These are phyloP conservation scores for Sinella curviseta DNA, from an alignment of 1,140 invertebrate species.

Conservation along the genomic window DNA sequence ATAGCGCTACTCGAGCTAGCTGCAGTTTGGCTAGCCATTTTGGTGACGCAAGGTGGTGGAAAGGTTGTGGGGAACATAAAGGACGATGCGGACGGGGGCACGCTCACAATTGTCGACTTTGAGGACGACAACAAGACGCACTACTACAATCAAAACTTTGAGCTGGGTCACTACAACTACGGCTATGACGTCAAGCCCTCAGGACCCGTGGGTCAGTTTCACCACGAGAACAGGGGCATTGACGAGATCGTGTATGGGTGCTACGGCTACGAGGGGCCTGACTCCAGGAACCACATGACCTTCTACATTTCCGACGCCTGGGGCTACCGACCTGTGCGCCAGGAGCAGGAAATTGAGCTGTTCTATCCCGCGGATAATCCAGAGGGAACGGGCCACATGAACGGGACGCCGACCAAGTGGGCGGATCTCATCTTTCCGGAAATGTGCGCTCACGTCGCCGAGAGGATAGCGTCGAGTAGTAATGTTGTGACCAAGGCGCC, in stretches of 20 bases:
- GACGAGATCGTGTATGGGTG: constrained; percentile 76
- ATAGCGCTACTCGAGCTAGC: neutral
- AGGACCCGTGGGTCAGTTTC: constrained; percentile 71
- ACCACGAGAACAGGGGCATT: constrained; percentile 71
- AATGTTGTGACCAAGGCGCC: constrained; percentile 26
- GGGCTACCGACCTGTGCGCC: constrained; percentile 71
- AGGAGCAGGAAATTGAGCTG: constrained; percentile 68
- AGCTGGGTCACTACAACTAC: constrained; percentile 71
- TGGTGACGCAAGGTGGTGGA: neutral
- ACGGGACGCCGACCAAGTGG: constrained; percentile 63
- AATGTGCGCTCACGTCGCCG: constrained; percentile 59
- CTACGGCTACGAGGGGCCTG: constrained; percentile 72
- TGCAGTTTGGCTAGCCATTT: neutral
- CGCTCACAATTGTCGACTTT: constrained; percentile 63
- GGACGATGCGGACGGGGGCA: constrained; percentile 28
- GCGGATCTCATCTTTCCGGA: constrained; percentile 64
- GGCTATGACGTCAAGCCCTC: constrained; percentile 64
- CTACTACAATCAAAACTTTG: constrained; percentile 69
- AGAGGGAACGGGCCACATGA: constrained; percentile 41
- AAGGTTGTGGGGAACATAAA: constrained; percentile 23
- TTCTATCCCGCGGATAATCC: constrained; percentile 60
- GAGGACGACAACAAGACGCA: constrained; percentile 68
- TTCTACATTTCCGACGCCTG: constrained; percentile 76
- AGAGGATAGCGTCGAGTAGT: constrained; percentile 46
- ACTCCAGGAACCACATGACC: constrained; percentile 63